Conservation (phyloP, 1,140 invertebrate species). For the Brachionus koreanus region DNA sequence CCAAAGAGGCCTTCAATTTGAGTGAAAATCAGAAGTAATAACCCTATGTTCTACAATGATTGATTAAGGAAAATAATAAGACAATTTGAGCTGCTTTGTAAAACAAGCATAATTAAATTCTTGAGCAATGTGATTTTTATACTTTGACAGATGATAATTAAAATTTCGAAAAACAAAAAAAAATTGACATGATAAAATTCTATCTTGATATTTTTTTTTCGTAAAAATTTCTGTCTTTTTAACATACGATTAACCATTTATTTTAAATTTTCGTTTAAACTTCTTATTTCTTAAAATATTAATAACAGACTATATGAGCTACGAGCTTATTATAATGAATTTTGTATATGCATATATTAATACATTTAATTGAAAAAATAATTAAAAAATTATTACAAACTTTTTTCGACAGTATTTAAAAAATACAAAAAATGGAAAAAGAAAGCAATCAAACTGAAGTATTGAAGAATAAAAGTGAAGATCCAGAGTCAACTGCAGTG, state of each 20-base stretch:
- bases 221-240: too few species aligned
- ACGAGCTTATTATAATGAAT: not conserved
- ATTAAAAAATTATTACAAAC: conserved; percentile 1
- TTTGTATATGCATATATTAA: not conserved
- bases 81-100: not conserved
- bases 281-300: not conserved
- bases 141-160: conserved; percentile 43
- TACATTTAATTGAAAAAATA: not conserved
- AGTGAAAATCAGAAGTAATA: too few species aligned
- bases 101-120: not conserved
- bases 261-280: too few species aligned
- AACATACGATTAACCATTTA: too few species aligned
- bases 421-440: conserved; percentile 26
- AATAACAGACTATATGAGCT: not conserved
- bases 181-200: conserved; percentile 4
- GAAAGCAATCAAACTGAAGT: not conserved
- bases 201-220: not conserved
- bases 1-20: too few species aligned
- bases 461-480: not conserved
- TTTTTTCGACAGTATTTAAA: not conserved
- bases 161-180: conserved; percentile 17
- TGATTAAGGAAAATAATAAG: too few species aligned
- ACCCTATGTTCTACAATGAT: too few species aligned
- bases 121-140: not conserved
- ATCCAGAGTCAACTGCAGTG: not conserved